A percentile compares a stretch with the other conserved stretches of the same genome.
phyloP scores from a whole-genome alignment of 2,113 vertebrate species.

The Podilymbus podiceps region DNA sequence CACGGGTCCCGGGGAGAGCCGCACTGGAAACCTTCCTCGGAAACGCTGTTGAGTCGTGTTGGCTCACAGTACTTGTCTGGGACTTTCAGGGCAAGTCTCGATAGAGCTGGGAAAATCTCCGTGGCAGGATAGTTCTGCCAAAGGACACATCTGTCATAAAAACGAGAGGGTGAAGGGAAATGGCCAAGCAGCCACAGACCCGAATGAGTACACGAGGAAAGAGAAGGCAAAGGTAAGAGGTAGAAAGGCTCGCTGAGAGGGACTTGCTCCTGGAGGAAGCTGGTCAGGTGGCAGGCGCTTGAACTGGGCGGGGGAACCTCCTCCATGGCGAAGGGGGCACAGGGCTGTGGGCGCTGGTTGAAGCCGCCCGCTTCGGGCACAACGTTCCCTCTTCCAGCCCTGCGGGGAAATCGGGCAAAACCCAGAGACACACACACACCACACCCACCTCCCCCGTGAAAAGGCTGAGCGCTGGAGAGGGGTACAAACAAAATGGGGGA shows the following conservation, averaged over 20 bases:
- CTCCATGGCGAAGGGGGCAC: no score
- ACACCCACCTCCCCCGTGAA: no score
- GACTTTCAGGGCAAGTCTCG: background rate
- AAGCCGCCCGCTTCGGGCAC: background rate
- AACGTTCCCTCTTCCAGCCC: background rate
- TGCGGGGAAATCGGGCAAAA: background rate
- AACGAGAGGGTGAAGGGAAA: background rate
- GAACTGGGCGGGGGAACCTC: background rate
- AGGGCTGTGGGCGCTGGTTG: background rate
- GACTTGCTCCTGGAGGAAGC: background rate
- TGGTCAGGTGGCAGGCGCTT: fast-evolving
- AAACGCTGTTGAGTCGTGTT: background rate
- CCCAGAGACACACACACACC: no score
- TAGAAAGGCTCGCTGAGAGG: background rate
- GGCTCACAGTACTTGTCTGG: background rate
- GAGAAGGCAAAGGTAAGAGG: background rate
- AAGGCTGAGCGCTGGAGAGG: no score
- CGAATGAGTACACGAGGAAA: fast-evolving
- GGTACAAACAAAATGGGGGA: fast-evolving
- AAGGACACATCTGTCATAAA: background rate
- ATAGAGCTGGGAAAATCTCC: background rate
- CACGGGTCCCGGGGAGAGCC: background rate
- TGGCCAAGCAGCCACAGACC: background rate
- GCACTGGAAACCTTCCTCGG: background rate
- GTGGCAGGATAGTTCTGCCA: background rate